Evolutionary conservation across 2,797 vertebrate genomes (phyloP), one percentile per base, ranked within the genome.

Genomic region (Coregonus suidteri): DNA sequence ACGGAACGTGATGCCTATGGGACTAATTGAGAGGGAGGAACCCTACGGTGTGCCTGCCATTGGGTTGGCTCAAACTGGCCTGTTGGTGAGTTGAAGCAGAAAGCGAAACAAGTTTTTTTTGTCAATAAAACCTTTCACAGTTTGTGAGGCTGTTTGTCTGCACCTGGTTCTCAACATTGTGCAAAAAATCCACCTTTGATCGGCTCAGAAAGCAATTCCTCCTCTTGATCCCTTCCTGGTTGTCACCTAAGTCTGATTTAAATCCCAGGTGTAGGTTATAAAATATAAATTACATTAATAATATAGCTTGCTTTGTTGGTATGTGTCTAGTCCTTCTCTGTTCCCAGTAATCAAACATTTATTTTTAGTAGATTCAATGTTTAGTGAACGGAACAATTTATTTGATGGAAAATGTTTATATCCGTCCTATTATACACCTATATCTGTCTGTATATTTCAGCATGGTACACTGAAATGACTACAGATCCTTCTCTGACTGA

Each of bases 1-100:
- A n/a, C 53, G 54, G 71, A 78, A 74, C 66, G 75, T 66, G 16
- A 59, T 68, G 73, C 67, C 64, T 74, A 13, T 59, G 51, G 15
- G 54, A n/a, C 52, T 6, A 47, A 72, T 51, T 75, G 68, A 68
- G 66, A 56, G 15, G n/a, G 65, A 54, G 52, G 53, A 37, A 30
- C 64, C 34, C 15, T 18, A 54, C 47, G 18, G 20, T 70, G 68
- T 70, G 13, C 16, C 37, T n/a, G 16, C n/a, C 34, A 20, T 30
- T 31, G 11, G n/a, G 11, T 20, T 59, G 7, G 62, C 9, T 47
- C 41, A 47, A 47, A 47, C 15, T 47, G 52, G 53, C 66, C 11
- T 70, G 52, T 37, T 54, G 75, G 18, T 37, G 68, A 53, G 59
- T 34, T 35, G 25, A 35, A 31, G 68, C n/a, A 70, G 68, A 51